Base-by-base conservation (phyloP, 2,888 invertebrate species). In the Sepiola atlantica region DNA sequence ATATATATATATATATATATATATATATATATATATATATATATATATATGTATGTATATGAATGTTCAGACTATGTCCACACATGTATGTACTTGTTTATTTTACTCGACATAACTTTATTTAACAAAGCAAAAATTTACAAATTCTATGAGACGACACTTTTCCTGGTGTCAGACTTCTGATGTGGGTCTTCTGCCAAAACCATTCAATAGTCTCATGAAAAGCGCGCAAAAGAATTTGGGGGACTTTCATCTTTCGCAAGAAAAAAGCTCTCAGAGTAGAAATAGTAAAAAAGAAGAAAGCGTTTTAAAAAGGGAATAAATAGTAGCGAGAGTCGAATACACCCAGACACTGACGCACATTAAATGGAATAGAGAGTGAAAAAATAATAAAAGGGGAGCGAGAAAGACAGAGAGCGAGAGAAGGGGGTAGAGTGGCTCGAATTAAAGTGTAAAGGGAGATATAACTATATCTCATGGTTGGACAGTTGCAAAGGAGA, bases 111-210 rank as follows among this genome's bases (percentile, higher is more conserved):
- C 20, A 24, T 57, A 61, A 45, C 45, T 61, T 61, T 61, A 61
- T 24, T 77, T 77, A 32, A 77, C 77, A 77, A 32, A 32, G 77
- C 32, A 77, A 77, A 77, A 77, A 32, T 77, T 77, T 32, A 16
- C 14, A 77, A 77, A 77, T 77, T 77, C 77, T 77, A 77, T 77
- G 16, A 77, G 77, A 77, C 77, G 77, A 77, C 77, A 32, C 77
- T 77, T 32, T 77, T 77, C 77, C 77, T 77, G 77, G 77, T 77
- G 77, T 77, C n/a, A 77, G 77, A 77, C 77, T n/a, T 77, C n/a
- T n/a, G n/a, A 77, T 77, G 77, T 77, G 32, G 77, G 77, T 77
- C 77, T 77, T n/a, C n/a, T 32, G 77, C 77, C 77, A 77, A 77
- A 77, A 77, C 16, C 77, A 77, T 77, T 77, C n/a, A 77, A 77